Conservation (phyloP, 2,888 invertebrate genomes). For the Cerastis rubricosa region DNA sequence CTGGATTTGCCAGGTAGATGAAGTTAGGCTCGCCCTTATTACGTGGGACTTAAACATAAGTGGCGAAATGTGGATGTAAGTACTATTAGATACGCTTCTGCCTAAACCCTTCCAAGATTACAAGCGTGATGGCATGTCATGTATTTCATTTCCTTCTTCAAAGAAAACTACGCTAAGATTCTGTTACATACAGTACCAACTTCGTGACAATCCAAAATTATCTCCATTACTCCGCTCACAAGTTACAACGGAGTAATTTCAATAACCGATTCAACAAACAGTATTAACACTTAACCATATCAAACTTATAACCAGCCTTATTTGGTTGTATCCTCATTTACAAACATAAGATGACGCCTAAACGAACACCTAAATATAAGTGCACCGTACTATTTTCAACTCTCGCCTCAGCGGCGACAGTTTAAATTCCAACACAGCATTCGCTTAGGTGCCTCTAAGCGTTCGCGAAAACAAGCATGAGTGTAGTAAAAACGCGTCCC, state of each 20-base stretch:
- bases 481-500: constrained; percentile 7
- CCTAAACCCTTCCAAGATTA: no score
- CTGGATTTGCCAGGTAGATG: neutral
- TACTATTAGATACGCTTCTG: neutral
- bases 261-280: neutral
- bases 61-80: no score
- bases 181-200: no score
- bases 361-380: neutral
- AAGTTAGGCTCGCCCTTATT: neutral
- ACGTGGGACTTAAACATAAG: neutral
- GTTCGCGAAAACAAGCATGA: neutral
- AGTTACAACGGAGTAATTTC: neutral
- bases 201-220: neutral
- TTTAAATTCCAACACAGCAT: neutral
- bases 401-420: neutral
- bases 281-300: neutral
- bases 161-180: neutral
- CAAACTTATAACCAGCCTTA: neutral
- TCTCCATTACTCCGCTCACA: neutral
- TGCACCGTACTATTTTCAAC: neutral
- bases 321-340: neutral
- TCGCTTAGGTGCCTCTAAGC: neutral
- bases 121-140: neutral
- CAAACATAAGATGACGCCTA: neutral
- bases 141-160: no score